These are phyloP conservation scores for Drosophila kanapiae DNA, from an alignment of 1,140 invertebrate species.

Conservation along the genomic window DNA sequence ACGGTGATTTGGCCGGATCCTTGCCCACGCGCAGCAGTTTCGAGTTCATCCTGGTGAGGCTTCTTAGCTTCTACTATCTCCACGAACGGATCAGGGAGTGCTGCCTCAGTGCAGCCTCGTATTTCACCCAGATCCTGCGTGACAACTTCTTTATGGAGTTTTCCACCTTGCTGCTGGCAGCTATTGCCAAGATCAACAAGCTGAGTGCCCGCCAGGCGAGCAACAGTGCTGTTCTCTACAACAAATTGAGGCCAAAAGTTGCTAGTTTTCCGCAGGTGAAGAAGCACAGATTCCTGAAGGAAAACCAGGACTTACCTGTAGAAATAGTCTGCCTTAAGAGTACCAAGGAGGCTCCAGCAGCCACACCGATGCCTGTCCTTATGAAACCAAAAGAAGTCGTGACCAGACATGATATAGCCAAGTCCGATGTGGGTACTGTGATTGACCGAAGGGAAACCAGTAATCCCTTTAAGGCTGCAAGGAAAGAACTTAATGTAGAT, in stretches of 20 bases:
- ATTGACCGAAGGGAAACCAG: constrained; percentile 26
- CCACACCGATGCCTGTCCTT: background rate
- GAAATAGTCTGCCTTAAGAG: constrained; percentile 6
- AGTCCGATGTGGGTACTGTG: constrained; percentile 59
- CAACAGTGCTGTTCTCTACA: constrained; percentile 61
- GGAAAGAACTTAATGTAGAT: constrained; percentile 26
- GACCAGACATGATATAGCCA: constrained; percentile 55
- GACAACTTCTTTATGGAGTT: constrained; percentile 74
- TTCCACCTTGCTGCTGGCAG: constrained; percentile 63
- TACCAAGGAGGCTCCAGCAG: background rate
- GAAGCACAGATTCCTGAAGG: constrained; percentile 54
- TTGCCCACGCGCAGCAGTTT: constrained; percentile 71
- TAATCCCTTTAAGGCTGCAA: background rate
- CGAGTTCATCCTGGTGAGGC: constrained; percentile 67
- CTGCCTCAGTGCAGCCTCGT: constrained; percentile 60
- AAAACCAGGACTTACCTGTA: constrained; percentile 35
- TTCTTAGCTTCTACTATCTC: constrained; percentile 57
- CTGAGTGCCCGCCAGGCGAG: constrained; percentile 51
- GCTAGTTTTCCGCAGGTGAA: constrained; percentile 52
- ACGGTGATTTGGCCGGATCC: constrained; percentile 34
- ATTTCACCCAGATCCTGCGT: constrained; percentile 69
- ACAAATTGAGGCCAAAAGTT: constrained; percentile 45
- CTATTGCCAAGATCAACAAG: constrained; percentile 70
- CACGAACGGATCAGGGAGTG: constrained; percentile 70
- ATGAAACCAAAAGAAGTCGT: constrained; percentile 41